Evolutionary conservation across 2,888 invertebrate genomes (phyloP).

Genomic region (Lithophane leautieri): DNA sequence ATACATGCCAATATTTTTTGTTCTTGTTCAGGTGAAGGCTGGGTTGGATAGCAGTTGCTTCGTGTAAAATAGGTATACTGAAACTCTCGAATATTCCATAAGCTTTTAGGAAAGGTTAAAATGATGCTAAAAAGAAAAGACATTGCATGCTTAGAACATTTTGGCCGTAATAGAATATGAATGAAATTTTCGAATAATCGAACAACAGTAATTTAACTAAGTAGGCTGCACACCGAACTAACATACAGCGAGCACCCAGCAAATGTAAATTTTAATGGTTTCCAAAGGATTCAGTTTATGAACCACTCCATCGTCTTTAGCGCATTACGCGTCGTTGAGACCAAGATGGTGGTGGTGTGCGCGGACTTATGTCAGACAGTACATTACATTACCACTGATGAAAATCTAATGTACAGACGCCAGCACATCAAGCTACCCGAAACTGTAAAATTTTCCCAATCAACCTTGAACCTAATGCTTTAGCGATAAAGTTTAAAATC

Average conservation of each 20-base stretch:
- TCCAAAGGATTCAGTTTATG: neutral
- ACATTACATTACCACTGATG: neutral
- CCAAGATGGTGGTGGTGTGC: neutral
- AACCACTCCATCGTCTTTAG: neutral
- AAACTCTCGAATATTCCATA: neutral
- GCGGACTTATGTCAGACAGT: neutral
- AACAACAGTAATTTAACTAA: neutral
- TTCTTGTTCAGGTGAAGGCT: neutral
- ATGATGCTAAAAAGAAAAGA: neutral
- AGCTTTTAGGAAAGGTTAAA: neutral
- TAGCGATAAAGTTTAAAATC: no score
- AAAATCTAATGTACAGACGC: neutral
- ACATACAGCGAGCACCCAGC: neutral
- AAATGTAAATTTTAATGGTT: neutral
- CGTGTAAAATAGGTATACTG: neutral
- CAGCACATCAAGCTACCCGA: no score
- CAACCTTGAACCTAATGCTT: no score
- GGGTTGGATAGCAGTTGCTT: neutral
- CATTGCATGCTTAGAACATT: neutral
- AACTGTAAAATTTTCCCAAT: no score
- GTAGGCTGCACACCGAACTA: neutral
- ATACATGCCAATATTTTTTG: slow-evolving; percentile 1
- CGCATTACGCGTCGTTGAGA: neutral
- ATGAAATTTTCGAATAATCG: neutral
- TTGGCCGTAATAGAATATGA: neutral